A percentile compares a stretch with the other conserved stretches of the same genome.
Conservation (phyloP, 2,797 vertebrate species). For the Rachycentron canadum region DNA sequence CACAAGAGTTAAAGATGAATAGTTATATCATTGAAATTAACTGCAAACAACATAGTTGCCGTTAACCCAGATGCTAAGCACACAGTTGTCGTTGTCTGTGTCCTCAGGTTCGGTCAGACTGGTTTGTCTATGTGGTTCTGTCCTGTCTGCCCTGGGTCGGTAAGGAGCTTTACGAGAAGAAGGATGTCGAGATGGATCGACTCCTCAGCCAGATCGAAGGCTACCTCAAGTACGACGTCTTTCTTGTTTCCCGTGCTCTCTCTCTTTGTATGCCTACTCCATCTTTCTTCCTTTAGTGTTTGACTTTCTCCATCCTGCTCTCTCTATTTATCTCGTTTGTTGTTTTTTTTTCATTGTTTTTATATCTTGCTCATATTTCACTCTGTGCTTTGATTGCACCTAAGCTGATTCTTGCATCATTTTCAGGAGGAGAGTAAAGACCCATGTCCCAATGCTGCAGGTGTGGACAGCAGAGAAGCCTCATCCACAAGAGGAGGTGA, state of each 20-base stretch:
- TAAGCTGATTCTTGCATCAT: not conserved
- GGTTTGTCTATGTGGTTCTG: slow-evolving; percentile 95
- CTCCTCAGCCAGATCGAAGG: slow-evolving; percentile 94
- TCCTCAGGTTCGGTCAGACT: slow-evolving; percentile 95
- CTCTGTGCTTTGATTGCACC: not conserved
- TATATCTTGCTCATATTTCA: not conserved
- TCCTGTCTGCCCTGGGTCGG: slow-evolving; percentile 98
- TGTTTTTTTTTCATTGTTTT: not conserved
- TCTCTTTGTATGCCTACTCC: not conserved
- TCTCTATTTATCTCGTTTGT: not conserved
- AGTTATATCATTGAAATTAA: not conserved
- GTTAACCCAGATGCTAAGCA: not conserved
- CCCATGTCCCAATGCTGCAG: slow-evolving; percentile 94
- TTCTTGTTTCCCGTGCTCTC: not conserved
- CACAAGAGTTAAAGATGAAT: not conserved
- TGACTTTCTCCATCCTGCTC: not conserved
- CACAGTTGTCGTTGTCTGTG: not conserved
- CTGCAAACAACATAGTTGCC: too few species aligned
- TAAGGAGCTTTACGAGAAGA: slow-evolving; percentile 98
- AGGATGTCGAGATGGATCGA: slow-evolving; percentile 98
- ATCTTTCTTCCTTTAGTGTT: not conserved
- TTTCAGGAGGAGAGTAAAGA: slow-evolving; percentile 93
- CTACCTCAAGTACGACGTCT: slow-evolving; percentile 92
- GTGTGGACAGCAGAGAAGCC: slow-evolving; percentile 98
- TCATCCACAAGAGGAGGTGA: slow-evolving; percentile 97